Percentiles rank a stretch among this genome's conserved stretches.
phyloP scores from a whole-genome alignment of 2,888 invertebrate species.

The Clusia tigrina region DNA sequence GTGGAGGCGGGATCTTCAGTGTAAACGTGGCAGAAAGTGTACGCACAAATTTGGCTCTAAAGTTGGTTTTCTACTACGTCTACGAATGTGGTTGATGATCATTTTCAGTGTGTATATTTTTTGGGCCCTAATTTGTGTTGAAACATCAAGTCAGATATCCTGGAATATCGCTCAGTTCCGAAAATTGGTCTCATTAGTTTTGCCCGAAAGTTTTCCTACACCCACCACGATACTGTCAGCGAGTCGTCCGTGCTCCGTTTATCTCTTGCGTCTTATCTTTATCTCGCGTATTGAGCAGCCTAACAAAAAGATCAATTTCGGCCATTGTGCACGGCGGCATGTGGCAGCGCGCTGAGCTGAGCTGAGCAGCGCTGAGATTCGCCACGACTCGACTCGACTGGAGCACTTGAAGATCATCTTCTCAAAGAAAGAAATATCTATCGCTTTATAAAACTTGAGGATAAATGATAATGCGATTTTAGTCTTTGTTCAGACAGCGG shows the following conservation, averaged over 20 bases:
- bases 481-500: constrained; percentile 61
- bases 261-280: constrained; percentile 10
- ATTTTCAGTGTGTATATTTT: too few species aligned
- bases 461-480: constrained; percentile 57
- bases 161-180: too few species aligned
- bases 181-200: too few species aligned
- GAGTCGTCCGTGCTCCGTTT: neutral
- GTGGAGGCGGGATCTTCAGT: too few species aligned
- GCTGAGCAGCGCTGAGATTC: neutral
- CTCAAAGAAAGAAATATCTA: constrained; percentile 47
- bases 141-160: too few species aligned
- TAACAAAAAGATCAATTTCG: neutral
- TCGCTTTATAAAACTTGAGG: constrained; percentile 51
- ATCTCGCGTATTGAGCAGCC: neutral
- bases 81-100: too few species aligned
- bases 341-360: neutral
- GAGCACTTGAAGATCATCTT: constrained; percentile 44
- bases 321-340: neutral
- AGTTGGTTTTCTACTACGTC: too few species aligned
- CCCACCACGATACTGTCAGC: too few species aligned
- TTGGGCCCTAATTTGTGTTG: too few species aligned
- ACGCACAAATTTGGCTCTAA: too few species aligned
- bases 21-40: too few species aligned
- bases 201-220: too few species aligned
- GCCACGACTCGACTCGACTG: neutral